These are phyloP conservation scores for Eilema caniola DNA, from an alignment of 2,888 invertebrate species.

Conservation along the genomic window DNA sequence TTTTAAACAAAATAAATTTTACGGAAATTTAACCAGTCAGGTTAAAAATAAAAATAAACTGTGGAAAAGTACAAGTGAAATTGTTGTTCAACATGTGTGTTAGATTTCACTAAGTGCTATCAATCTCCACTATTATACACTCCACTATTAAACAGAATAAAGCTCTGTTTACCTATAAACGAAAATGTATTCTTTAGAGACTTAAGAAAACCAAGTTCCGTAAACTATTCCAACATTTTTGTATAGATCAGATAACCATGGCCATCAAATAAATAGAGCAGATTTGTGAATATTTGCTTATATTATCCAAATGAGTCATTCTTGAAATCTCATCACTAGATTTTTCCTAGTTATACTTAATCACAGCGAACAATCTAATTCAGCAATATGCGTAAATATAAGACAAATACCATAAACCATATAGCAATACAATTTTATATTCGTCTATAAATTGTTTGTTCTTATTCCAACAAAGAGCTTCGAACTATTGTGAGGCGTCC, in stretches of 20 bases:
- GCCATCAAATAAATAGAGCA: not conserved
- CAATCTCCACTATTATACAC: no score
- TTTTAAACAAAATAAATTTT: no score
- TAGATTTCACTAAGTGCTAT: no score
- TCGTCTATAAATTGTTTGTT: slow-evolving; percentile 78
- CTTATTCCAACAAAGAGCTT: slow-evolving; percentile 74
- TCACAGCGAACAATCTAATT: slow-evolving; percentile 39
- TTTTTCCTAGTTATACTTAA: slow-evolving; percentile 16
- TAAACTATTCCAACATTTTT: not conserved
- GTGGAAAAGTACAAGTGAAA: no score
- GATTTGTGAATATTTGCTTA: slow-evolving; percentile 1
- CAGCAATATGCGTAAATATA: slow-evolving; percentile 48
- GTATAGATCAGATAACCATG: not conserved
- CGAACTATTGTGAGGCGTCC: slow-evolving; percentile 69
- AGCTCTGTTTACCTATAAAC: no score
- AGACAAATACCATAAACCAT: slow-evolving; percentile 54
- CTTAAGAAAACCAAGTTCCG: not conserved
- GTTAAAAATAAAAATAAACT: no score
- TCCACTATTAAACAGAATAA: no score
- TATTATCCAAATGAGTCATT: not conserved
- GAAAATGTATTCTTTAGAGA: not conserved
- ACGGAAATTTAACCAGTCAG: no score
- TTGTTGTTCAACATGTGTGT: no score
- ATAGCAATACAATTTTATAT: slow-evolving; percentile 79
- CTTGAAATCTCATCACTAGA: slow-evolving; percentile 2